Evolutionary conservation across 2,797 vertebrate genomes (phyloP).

Genomic region (Cossypha dichroa): DNA sequence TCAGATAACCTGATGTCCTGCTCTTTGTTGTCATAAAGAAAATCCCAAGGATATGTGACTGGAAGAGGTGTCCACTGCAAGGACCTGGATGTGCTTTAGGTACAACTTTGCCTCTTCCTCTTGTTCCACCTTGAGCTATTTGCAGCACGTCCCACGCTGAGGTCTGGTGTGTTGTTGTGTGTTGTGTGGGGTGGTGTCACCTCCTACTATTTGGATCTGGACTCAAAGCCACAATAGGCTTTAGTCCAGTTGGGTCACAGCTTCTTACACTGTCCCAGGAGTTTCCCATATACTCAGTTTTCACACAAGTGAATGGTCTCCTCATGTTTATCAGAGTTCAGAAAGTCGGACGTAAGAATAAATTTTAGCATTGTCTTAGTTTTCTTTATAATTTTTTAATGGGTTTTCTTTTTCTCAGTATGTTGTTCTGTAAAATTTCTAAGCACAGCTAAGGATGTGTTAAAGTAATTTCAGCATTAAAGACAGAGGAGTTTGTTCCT

Average conservation of each 20-base stretch:
- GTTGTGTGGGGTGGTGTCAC: not conserved
- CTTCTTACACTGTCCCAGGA: accelerated
- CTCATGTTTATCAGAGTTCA: not conserved
- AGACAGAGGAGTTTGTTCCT: not conserved
- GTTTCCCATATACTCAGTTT: not conserved
- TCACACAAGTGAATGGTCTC: not conserved
- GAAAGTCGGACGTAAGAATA: not conserved
- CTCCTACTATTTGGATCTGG: accelerated
- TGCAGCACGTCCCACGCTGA: not conserved
- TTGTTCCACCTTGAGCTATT: not conserved
- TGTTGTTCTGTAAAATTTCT: not conserved
- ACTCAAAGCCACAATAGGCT: not conserved
- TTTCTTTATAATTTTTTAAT: not conserved
- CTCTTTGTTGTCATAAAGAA: not conserved
- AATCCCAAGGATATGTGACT: not conserved
- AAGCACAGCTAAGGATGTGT: not conserved
- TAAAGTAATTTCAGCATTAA: not conserved
- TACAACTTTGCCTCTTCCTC: not conserved
- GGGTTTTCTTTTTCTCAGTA: not conserved
- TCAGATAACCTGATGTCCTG: not conserved
- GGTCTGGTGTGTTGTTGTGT: not conserved
- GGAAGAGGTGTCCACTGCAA: not conserved
- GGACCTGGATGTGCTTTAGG: not conserved
- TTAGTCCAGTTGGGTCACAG: not conserved
- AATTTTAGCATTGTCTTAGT: not conserved